Conservation (phyloP, 1,140 invertebrate species). For the Galleria mellonella region DNA sequence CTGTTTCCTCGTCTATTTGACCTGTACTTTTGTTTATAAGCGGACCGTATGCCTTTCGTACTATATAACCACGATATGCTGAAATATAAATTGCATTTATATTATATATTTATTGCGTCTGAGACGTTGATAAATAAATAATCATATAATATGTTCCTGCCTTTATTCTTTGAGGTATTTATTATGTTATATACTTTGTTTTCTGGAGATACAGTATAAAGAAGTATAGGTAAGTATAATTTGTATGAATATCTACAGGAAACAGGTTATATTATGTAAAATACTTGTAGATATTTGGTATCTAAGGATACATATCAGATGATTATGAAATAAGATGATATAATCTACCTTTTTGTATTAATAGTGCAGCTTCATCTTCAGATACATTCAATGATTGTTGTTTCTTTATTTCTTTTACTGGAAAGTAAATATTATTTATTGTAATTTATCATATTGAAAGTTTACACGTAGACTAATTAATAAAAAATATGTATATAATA, state of each 20-base stretch:
- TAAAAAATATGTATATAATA: not conserved
- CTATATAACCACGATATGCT: constrained; percentile 83
- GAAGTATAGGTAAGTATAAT: too few relatives aligned
- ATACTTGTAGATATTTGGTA: too few relatives aligned
- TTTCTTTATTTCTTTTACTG: constrained; percentile 62
- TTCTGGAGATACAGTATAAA: too few relatives aligned
- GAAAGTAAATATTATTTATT: constrained; percentile 17
- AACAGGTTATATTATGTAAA: too few relatives aligned
- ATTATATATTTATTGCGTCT: not conserved
- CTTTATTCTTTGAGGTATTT: too few relatives aligned
- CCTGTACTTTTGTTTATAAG: constrained; percentile 77
- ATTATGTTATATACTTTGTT: too few relatives aligned
- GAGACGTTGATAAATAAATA: too few relatives aligned
- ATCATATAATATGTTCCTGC: too few relatives aligned
- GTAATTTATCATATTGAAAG: too few relatives aligned
- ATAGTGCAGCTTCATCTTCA: constrained; percentile 80
- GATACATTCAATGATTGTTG: constrained; percentile 51
- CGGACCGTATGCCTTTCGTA: constrained; percentile 79
- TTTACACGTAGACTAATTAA: too few relatives aligned
- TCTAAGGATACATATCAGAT: not conserved
- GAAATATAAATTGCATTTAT: constrained; percentile 22
- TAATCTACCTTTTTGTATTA: constrained; percentile 82
- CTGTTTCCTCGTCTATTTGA: constrained; percentile 81
- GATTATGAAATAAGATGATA: not conserved
- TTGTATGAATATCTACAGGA: too few relatives aligned